Base-by-base conservation (phyloP, 1,140 invertebrate genomes). In the Rhopalosiphum maidis region DNA sequence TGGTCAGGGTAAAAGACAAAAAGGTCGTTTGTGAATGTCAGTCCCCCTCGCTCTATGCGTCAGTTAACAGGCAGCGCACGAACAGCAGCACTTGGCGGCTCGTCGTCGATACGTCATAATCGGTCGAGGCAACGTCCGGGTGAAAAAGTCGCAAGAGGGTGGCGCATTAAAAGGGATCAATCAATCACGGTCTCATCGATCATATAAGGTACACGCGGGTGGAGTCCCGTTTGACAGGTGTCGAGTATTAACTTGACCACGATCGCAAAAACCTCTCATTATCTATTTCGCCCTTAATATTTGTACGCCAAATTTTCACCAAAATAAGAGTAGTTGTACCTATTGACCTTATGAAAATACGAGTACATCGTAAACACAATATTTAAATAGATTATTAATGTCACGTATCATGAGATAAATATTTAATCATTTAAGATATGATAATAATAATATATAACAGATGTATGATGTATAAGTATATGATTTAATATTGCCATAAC, bases 121-220 rank as follows among this genome's bases (percentile, higher is more conserved):
- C 86, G 91, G 91, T 82, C 68, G 77, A 51, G 18, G 68, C 60
- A 83, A 54, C 48, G 48, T 89, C 51, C 48, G 87, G 87, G 87
- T 37, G 48, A 55, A 55, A 54, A 89, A 89, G 87, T 89, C 55
- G 5, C 18, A 35, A 37, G 89, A 68, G 89, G 89, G 89, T n/a
- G 55, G 54, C 11, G 55, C 41, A 68, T 68, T 60, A 90, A 90
- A 90, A 41, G 37, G 60, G 48, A 51, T 85, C 91, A 93, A 93
- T 93, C 91, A 86, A 86, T 93, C 91, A 86, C 48, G 37, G 91
- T 37, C 46, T 55, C 48, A 83, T 93, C 91, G 82, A 93, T 93
- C 77, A 92, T 55, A 82, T 55, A 82, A 30, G 9, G 15, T 41
- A 92, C 21, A 83, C n/a, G 43, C 21, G 77, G 48, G 88, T 35